phyloP scores from a whole-genome alignment of 1,140 invertebrate genomes.

The Euwallacea fornicatus region DNA sequence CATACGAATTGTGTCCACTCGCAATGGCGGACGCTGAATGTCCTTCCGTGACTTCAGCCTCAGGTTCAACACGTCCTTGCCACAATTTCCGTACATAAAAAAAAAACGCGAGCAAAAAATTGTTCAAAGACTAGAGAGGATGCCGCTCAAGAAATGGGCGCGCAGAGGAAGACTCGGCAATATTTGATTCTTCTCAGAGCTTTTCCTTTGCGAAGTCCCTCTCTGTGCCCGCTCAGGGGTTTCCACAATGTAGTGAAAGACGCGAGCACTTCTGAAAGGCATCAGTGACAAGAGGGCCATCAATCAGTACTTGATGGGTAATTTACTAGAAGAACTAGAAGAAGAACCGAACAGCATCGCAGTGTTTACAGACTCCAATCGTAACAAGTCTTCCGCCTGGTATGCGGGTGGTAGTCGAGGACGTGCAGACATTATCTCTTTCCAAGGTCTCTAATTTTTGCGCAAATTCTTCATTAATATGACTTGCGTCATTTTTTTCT shows the following conservation, averaged over 20 bases:
- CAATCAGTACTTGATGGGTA: slow-evolving; percentile 35
- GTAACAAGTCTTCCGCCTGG: slow-evolving; percentile 36
- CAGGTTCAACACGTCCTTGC: no score
- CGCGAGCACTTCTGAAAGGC: slow-evolving; percentile 21
- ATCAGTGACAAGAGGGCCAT: slow-evolving; percentile 39
- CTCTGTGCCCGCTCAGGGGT: not conserved
- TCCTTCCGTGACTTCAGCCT: no score
- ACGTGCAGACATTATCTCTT: not conserved
- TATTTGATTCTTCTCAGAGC: not conserved
- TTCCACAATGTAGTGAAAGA: slow-evolving; percentile 25
- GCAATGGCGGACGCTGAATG: no score
- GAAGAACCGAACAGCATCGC: slow-evolving; percentile 19
- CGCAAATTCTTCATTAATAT: no score
- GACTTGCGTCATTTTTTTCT: no score
- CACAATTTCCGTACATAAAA: no score
- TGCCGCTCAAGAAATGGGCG: no score
- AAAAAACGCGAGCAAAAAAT: not conserved
- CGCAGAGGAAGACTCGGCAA: no score
- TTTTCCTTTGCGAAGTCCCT: not conserved
- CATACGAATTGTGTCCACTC: no score
- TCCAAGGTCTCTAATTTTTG: not conserved
- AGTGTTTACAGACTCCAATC: slow-evolving; percentile 41
- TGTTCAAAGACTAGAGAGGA: not conserved
- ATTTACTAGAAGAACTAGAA: slow-evolving; percentile 35
- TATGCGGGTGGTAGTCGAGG: slow-evolving; percentile 10